Evolutionary conservation across 2,797 vertebrate species (phyloP).

Genomic region (Pangasius larnaudii): DNA sequence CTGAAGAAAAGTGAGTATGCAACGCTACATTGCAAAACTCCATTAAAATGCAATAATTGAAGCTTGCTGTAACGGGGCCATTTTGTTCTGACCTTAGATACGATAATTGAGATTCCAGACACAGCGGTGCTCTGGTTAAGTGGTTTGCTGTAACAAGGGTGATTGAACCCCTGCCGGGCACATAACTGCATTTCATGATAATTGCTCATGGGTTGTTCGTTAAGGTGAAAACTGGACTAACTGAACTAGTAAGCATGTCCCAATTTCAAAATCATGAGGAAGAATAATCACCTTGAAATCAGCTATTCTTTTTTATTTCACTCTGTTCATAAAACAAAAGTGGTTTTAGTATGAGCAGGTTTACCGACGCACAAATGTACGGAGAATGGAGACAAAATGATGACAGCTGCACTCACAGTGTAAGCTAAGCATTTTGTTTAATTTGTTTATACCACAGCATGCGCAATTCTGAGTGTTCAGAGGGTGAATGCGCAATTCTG

Average conservation of each 20-base stretch:
- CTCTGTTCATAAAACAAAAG: background rate
- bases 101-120: conserved; percentile 50
- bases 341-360: background rate
- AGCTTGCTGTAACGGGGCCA: conserved; percentile 48
- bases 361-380: background rate
- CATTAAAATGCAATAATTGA: conserved; percentile 73
- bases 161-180: conserved; percentile 9
- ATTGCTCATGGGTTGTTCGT: conserved; percentile 27
- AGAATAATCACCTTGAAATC: background rate
- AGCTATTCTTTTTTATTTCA: background rate
- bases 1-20: conserved; percentile 67
- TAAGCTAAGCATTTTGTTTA: background rate
- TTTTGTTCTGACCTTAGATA: conserved; percentile 44
- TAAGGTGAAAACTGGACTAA: background rate
- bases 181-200: conserved; percentile 34
- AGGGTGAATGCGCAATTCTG: no score
- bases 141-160: conserved; percentile 29
- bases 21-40: conserved; percentile 65
- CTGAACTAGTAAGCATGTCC: background rate
- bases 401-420: background rate
- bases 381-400: background rate
- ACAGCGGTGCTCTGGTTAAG: conserved; percentile 34
- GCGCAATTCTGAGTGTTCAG: background rate
- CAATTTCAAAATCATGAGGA: background rate
- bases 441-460: background rate